Evolutionary conservation across 2,888 invertebrate species (phyloP).

Genomic region (Miltochrista miniata): DNA sequence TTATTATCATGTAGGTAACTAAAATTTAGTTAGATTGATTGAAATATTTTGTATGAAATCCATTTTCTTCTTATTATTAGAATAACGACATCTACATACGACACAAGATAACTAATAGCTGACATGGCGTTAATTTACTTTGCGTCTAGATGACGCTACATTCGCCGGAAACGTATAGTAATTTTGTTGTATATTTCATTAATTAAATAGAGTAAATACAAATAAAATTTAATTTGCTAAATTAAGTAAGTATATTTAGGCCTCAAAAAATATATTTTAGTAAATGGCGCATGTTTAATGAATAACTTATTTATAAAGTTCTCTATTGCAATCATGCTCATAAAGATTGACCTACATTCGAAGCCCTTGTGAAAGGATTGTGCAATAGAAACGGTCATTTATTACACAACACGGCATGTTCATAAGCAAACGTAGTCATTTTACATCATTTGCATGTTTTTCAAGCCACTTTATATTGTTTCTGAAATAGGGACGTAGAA

Average conservation of each 20-base stretch:
- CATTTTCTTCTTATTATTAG: neutral
- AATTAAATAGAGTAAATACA: neutral
- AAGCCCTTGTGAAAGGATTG: conserved; percentile 84
- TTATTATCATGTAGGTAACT: too few relatives aligned
- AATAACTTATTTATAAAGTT: conserved; percentile 28
- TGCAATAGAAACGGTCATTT: conserved; percentile 84
- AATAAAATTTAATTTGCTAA: neutral
- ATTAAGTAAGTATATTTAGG: too few relatives aligned
- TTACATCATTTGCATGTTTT: conserved; percentile 69
- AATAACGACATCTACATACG: conserved; percentile 20
- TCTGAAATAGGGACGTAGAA: conserved; percentile 43
- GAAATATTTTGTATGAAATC: too few relatives aligned
- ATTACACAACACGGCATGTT: conserved; percentile 80
- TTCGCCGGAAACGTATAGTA: conserved; percentile 31
- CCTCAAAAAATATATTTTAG: too few relatives aligned
- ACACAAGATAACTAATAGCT: conserved; percentile 8
- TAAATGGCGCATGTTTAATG: neutral
- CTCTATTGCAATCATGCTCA: conserved; percentile 64
- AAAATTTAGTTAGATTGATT: too few relatives aligned
- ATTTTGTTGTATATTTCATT: conserved; percentile 4
- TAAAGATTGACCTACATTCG: conserved; percentile 82
- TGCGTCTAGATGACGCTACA: conserved; percentile 34
- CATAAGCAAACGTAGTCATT: conserved; percentile 76
- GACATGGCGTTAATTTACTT: neutral
- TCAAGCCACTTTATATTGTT: conserved; percentile 36